phyloP scores from a whole-genome alignment of 2,888 invertebrate species.

The Lithophane leautieri region DNA sequence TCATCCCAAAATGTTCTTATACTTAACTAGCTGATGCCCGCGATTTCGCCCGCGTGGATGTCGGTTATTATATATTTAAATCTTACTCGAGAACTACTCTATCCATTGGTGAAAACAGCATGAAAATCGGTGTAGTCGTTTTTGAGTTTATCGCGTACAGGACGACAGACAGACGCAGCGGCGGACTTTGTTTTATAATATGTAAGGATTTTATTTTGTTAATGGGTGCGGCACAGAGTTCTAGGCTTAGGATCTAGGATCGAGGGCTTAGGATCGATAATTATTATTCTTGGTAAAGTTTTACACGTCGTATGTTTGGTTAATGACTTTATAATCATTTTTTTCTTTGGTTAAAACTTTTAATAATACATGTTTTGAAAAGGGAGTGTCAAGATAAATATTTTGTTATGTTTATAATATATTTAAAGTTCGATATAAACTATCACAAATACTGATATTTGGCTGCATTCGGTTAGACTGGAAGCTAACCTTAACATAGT shows the following conservation, averaged over 20 bases:
- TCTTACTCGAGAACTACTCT: too few species aligned
- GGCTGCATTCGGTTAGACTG: neutral
- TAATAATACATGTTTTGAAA: neutral
- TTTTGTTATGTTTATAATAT: neutral
- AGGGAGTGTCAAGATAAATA: neutral
- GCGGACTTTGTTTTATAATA: too few species aligned
- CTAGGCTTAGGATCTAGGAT: too few species aligned
- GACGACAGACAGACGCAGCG: too few species aligned
- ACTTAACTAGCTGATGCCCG: too few species aligned
- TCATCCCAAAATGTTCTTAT: neutral
- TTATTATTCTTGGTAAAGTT: neutral
- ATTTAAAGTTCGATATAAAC: neutral
- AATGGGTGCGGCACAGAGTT: neutral
- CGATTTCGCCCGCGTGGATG: too few species aligned
- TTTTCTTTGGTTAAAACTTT: too few species aligned
- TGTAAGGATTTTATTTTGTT: conserved; percentile 3
- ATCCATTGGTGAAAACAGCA: too few species aligned
- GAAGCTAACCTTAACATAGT: too few species aligned
- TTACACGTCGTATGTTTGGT: neutral
- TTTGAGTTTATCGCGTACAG: too few species aligned
- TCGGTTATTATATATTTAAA: too few species aligned
- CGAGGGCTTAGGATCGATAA: neutral
- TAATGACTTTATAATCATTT: neutral
- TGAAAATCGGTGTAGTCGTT: too few species aligned
- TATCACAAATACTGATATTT: neutral